These are phyloP conservation scores for Alentia gelatinosa DNA, from an alignment of 2,888 invertebrate genomes.

Conservation along the genomic window DNA sequence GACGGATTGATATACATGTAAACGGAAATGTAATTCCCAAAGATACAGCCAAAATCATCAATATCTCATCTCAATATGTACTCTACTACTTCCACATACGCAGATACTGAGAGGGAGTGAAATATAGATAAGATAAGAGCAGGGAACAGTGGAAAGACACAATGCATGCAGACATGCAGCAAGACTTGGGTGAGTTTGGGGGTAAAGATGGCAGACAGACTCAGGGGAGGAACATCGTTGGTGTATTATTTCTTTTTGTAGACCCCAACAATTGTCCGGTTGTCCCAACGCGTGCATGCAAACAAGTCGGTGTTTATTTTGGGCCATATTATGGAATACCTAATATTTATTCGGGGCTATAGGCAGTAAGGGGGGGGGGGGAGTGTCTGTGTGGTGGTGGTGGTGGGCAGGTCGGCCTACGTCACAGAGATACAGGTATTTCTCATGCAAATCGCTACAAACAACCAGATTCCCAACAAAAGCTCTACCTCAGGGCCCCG, in stretches of 20 bases:
- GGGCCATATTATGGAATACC: conserved; percentile 49
- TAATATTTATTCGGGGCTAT: conserved; percentile 1
- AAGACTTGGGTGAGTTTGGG: no score
- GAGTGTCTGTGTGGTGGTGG: background rate
- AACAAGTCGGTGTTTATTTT: conserved; percentile 11
- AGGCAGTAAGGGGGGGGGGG: background rate
- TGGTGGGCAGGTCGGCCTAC: background rate
- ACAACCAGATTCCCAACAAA: background rate
- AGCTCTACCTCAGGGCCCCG: background rate
- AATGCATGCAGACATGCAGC: no score
- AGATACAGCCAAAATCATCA: no score
- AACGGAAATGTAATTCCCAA: no score
- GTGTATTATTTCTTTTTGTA: conserved; percentile 1
- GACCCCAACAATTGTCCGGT: background rate
- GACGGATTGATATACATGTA: no score
- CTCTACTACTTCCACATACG: no score
- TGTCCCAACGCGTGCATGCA: conserved; percentile 23
- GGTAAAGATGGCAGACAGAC: background rate
- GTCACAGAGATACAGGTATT: background rate
- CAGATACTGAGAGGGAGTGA: no score
- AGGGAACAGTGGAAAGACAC: no score
- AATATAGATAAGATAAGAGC: no score
- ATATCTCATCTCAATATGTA: no score
- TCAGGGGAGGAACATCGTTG: background rate
- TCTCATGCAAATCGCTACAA: conserved; percentile 11